Evolutionary conservation across 2,113 vertebrate species (phyloP), one percentile per base, ranked within the genome.

Genomic region (Leuciscus idus): DNA sequence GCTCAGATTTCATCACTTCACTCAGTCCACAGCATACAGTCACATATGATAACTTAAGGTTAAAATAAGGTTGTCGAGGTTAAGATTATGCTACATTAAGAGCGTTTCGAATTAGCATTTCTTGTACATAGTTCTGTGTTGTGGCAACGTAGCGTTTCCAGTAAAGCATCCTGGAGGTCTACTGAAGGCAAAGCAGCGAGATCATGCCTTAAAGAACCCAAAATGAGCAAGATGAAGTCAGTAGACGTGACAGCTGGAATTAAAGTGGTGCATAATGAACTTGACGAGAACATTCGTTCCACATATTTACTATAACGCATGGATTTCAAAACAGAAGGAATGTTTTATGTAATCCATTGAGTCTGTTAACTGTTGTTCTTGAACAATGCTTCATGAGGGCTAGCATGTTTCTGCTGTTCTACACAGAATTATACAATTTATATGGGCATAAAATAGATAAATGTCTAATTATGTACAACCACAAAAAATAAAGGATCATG

Each of bases 351-450:
- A 90, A 89, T 92, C 85, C 93, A 93, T 87, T 6, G 86, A 76
- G 91, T 94, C 92, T 91, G 92, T 95, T 93, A 91, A 92, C 91
- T 89, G 90, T 91, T 94, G 92, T 94, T 92, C 90, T 92, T 91
- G 92, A 91, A 92, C 92, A 91, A 91, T 91, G 93, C 93, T 94
- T 93, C 92, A 94, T 93, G 94, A 95, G 94, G 94, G 94, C 94
- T 95, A 95, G 95, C 95, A 95, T 95, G 95, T 93, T 92, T 94
- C 93, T 93, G 93, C 93, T 94, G 92, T 92, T 86, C 91, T 93
- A 91, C 92, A 94, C 91, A 91, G 86, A 93, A 88, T 88, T 88
- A 93, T 91, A 92, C 89, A 91, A 91, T 95, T 94, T 95, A 91
- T 95, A 94, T 94, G 89, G 88, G 85, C 85, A 84, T 75, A 91